Evolutionary conservation across 2,888 invertebrate genomes (phyloP).

Genomic region (Phorcus lineatus): DNA sequence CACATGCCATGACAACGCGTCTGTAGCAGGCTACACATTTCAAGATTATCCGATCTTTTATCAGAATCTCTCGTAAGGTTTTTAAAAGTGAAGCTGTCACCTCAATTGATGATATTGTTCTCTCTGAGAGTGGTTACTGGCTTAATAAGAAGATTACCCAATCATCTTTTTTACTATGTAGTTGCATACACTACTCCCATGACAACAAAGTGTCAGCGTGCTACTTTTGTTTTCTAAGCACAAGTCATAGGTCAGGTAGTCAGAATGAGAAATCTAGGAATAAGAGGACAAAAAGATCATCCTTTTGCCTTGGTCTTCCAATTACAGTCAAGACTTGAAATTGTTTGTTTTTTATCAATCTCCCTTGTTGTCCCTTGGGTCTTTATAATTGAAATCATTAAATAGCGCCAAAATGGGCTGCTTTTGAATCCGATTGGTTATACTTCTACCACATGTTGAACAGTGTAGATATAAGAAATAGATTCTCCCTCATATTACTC

Average conservation of each 20-base stretch:
- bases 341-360: neutral
- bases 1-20: neutral
- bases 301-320: constrained; percentile 11
- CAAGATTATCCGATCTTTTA: too few species aligned
- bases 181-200: neutral
- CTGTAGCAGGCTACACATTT: neutral
- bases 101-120: neutral
- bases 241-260: neutral
- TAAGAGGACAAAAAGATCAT: neutral
- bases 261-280: constrained; percentile 6
- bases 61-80: too few species aligned
- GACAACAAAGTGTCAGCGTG: neutral
- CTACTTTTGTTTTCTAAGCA: neutral
- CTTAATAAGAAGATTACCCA: neutral
- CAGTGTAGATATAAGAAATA: too few species aligned
- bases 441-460: too few species aligned
- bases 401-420: neutral
- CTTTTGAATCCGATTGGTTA: too few species aligned
- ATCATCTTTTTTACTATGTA: neutral
- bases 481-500: too few species aligned
- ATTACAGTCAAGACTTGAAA: constrained; percentile 18
- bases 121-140: neutral
- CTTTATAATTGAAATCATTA: constrained; percentile 17
- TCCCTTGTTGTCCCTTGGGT: neutral
- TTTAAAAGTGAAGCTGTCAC: too few species aligned